Base-by-base conservation (phyloP, 1,140 invertebrate genomes). In the Diorhabda sublineata region DNA sequence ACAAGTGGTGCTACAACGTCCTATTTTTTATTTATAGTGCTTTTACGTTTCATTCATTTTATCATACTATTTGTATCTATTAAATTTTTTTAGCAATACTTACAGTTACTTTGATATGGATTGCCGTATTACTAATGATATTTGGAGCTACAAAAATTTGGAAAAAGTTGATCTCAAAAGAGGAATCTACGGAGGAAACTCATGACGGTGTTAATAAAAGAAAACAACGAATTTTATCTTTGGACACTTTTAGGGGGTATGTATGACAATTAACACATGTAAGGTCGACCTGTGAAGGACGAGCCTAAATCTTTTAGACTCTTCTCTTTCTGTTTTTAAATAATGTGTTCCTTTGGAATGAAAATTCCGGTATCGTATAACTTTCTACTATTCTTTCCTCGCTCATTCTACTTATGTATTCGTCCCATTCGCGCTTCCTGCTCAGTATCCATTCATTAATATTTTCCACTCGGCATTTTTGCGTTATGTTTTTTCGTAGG, bases 241-340 rank as follows among this genome's bases (percentile, higher is more conserved):
- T 95, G 56, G 92, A 95, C 75, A 90, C 90, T 4, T 92, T 94
- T 75, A 86, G 92, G 81, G 91, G 91, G 90, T 91, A 84, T 80
- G 77, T 76, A 63, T 52, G 2, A 6, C 6, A 52, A 9, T 6
- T 52, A 6, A 52, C 8, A 52, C 45, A 52, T 6, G 45, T 52
- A 26, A 26, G 26, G 26, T 26, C 26, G 26, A 26, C 26, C 26
- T 26, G 26, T 26, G 26, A 26, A 26, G 26, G 26, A 26, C 26
- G 26, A 26, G 26, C 26, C 26, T 26, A 26, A 26, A 26, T 26
- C 26, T 26, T 26, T 26, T 26, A 26, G 26, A 26, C 0, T 26
- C 26, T 26, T 1, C 26, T 26, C 26, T 26, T 26, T 26, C 26
- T 26, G 26, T 26, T 26, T 26, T 26, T 26, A 26, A 26, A 26